Evolutionary conservation across 2,888 invertebrate genomes (phyloP).

Genomic region (Hyalella azteca): DNA sequence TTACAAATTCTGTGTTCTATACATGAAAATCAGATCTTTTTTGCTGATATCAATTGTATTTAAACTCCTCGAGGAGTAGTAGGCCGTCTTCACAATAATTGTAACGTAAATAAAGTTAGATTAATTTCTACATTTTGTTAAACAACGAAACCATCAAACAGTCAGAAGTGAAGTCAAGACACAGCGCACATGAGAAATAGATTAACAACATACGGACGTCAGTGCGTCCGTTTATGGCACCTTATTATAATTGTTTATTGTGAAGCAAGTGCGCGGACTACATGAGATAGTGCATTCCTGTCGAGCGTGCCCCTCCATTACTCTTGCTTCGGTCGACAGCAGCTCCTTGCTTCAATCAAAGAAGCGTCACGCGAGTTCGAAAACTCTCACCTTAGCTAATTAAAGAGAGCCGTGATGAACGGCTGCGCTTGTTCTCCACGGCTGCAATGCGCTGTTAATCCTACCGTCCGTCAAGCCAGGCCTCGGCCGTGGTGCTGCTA

Average conservation of each 20-base stretch:
- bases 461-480: not conserved
- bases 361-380: slow-evolving; percentile 36
- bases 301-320: slow-evolving; percentile 27
- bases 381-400: slow-evolving; percentile 34
- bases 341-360: slow-evolving; percentile 35
- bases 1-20: too few species aligned
- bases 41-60: too few species aligned
- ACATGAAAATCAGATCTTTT: too few species aligned
- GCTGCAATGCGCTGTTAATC: slow-evolving; percentile 31
- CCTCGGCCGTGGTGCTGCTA: too few species aligned
- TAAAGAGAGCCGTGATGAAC: slow-evolving; percentile 5
- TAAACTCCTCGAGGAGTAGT: too few species aligned
- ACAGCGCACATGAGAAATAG: too few species aligned
- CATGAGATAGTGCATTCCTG: slow-evolving; percentile 22
- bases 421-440: slow-evolving; percentile 28
- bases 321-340: slow-evolving; percentile 28
- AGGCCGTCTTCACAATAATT: too few species aligned
- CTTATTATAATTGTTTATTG: slow-evolving; percentile 27
- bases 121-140: too few species aligned
- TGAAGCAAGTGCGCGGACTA: not conserved
- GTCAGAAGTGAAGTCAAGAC: too few species aligned
- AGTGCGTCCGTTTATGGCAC: not conserved
- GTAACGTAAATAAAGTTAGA: too few species aligned
- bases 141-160: too few species aligned
- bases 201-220: too few species aligned